These are phyloP conservation scores for Lepidocyrtoides sp. DNA, from an alignment of 2,888 invertebrate species.

Conservation along the genomic window DNA sequence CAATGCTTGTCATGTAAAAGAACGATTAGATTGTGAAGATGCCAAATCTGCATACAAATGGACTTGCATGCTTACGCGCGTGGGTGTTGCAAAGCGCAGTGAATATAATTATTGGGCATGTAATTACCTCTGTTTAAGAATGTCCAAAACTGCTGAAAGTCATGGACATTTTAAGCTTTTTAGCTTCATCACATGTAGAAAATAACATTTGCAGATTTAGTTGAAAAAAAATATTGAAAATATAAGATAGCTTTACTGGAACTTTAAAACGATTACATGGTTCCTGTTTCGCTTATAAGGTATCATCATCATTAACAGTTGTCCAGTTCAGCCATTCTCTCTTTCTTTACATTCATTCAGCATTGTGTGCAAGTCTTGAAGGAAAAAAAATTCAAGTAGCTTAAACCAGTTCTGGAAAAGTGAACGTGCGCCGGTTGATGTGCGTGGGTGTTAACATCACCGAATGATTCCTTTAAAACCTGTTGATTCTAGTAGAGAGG, in stretches of 20 bases:
- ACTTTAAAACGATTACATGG: neutral
- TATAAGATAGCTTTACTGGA: neutral
- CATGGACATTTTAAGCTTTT: too few species aligned
- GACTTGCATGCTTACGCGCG: constrained; percentile 39
- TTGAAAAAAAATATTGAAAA: too few species aligned
- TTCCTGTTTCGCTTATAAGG: constrained; percentile 4
- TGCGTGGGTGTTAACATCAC: constrained; percentile 53
- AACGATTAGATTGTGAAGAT: neutral
- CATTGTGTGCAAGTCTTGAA: too few species aligned
- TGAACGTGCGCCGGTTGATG: neutral
- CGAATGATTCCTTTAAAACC: neutral
- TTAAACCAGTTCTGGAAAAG: constrained; percentile 66
- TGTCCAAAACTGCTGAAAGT: constrained; percentile 36
- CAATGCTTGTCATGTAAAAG: constrained; percentile 15
- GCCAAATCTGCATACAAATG: constrained; percentile 63
- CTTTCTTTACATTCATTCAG: too few species aligned
- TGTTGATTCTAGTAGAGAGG: too few species aligned
- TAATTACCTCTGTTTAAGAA: constrained; percentile 45
- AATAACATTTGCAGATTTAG: too few species aligned
- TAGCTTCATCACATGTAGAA: too few species aligned
- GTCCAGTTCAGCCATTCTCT: too few species aligned
- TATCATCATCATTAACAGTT: neutral
- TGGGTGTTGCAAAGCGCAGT: constrained; percentile 38
- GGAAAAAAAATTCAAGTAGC: constrained; percentile 36
- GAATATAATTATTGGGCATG: constrained; percentile 61